Conservation (phyloP, 2,888 invertebrate species). For the Phyto melanocephala region DNA sequence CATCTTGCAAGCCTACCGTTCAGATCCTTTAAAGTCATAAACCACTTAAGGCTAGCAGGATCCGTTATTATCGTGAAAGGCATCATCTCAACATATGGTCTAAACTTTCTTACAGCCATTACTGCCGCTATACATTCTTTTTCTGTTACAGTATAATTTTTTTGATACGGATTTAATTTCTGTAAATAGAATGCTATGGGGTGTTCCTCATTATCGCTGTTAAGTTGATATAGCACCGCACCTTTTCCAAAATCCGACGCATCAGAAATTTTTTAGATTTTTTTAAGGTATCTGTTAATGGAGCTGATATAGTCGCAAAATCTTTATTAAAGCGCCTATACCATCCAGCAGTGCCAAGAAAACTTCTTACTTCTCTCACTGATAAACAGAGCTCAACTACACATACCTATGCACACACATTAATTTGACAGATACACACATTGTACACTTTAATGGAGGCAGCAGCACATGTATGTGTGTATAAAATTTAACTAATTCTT, state of each 20-base stretch:
- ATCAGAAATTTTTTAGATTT: conserved; percentile 32
- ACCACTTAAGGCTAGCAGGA: no score
- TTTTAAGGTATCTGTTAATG: conserved; percentile 14
- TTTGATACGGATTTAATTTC: conserved; percentile 1
- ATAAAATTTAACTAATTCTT: no score
- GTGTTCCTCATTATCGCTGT: background rate
- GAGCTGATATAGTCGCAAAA: background rate
- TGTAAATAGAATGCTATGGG: conserved; percentile 3
- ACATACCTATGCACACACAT: no score
- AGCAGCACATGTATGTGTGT: no score
- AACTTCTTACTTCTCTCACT: conserved; percentile 1
- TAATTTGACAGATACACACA: no score
- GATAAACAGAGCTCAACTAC: no score
- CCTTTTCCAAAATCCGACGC: conserved; percentile 35
- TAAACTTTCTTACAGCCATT: background rate
- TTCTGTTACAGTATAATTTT: conserved; percentile 33
- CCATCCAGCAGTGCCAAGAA: conserved; percentile 10
- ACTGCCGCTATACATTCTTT: conserved; percentile 25
- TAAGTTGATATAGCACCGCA: conserved; percentile 38
- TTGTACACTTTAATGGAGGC: no score
- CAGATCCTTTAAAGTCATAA: background rate
- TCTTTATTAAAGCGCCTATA: background rate
- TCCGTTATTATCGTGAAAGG: no score
- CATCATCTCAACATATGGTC: no score
- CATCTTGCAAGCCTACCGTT: background rate